Evolutionary conservation across 2,113 vertebrate genomes (phyloP).

Genomic region (Zapornia atra): DNA sequence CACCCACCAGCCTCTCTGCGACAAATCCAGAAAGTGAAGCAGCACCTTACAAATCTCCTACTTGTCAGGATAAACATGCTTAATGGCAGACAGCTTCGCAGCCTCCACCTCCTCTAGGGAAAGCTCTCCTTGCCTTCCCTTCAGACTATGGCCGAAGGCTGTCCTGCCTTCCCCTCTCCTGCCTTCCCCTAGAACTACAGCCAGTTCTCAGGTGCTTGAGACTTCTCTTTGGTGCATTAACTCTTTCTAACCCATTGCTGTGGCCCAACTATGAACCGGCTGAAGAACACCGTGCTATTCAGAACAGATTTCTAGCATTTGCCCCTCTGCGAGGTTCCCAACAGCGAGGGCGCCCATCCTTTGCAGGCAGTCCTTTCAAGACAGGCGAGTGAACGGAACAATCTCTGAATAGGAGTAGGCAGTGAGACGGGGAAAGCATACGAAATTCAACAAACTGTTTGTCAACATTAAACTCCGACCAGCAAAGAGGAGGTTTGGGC

Average conservation of each 20-base stretch:
- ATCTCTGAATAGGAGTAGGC: neutral
- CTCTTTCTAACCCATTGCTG: neutral
- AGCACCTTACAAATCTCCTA: neutral
- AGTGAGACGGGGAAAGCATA: neutral
- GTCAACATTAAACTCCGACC: neutral
- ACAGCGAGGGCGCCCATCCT: neutral
- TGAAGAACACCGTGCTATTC: neutral
- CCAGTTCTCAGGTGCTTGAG: neutral
- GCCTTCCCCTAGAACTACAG: neutral
- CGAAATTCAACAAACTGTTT: neutral
- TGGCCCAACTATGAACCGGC: accelerated
- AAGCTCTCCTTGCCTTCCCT: neutral
- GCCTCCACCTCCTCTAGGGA: neutral
- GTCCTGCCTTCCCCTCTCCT: neutral
- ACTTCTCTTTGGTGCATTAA: neutral
- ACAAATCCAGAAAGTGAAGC: neutral
- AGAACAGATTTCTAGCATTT: too few species aligned
- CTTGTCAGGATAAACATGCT: conserved; percentile 20
- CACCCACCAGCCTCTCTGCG: conserved; percentile 1
- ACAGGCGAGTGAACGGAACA: neutral
- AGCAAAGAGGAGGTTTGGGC: neutral
- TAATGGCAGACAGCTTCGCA: conserved; percentile 1
- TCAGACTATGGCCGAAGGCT: neutral
- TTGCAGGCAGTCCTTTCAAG: neutral
- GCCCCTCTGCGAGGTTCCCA: neutral